Base-by-base conservation (phyloP, 2,113 vertebrate genomes). In the Raphicerus campestris region DNA sequence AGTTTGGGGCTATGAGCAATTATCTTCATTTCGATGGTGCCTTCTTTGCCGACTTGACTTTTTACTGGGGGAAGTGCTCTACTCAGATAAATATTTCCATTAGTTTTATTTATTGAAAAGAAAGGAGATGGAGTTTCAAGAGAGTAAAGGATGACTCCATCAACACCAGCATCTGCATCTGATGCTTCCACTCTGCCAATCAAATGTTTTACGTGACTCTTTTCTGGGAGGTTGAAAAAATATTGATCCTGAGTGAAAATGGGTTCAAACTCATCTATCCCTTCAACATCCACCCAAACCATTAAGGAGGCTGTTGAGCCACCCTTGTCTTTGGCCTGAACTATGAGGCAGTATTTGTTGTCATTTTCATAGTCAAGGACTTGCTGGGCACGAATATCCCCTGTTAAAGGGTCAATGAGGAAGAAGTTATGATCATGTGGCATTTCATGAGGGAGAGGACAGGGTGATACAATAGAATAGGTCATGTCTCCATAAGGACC, bases 201-300 rank as follows among this genome's bases (percentile, higher is more conserved):
- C 2, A 98, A 97, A 61, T 99, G 99, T 53, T 98, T 99, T 5
- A 97, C 97, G 89, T 98, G 96, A 0, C 98, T 97, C 55, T 99
- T 98, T 91, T 98, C 97, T 4, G 99, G 99, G 17, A 99, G 98
- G 91, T 97, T 96, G 96, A 99, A 99, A 93, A 98, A 98, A 98
- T 99, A 99, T 0, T 97, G 98, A 58, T 99, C 99, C 94, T 99
- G 99, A 60, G 99, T 99, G 96, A 99, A 99, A 49, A 99, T 56
- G 0, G 99, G 99, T 89, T 99, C 99, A 98, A 99, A 99, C 97
- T 99, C 99, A 98, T 99, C 99, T 93, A 97, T 97, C 19, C 99
- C 99, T 87, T 99, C 99, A 56, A 99, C 98, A 91, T 98, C 96
- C 32, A 99, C 98, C 95, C 99, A 99, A 84, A 99, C 98, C 92